Evolutionary conservation across 1,140 invertebrate genomes (phyloP).

Genomic region (Microplitis demolitor): DNA sequence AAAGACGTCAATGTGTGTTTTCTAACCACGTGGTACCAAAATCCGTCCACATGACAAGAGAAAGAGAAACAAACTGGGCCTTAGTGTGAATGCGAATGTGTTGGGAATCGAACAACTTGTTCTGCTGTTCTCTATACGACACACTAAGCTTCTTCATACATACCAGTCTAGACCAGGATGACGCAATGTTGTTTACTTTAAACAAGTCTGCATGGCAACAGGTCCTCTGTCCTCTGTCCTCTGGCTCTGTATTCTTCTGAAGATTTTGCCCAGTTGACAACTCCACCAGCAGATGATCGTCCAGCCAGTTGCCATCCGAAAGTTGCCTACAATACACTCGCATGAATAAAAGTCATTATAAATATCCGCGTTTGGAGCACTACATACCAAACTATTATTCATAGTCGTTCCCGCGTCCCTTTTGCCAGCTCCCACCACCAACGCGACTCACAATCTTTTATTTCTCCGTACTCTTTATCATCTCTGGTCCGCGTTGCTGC

Average conservation of each 20-base stretch:
- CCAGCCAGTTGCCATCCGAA: too few relatives aligned
- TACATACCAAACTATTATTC: too few relatives aligned
- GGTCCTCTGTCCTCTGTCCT: background rate
- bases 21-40: too few relatives aligned
- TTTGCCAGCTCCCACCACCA: too few relatives aligned
- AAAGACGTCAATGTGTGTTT: too few relatives aligned
- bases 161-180: slow-evolving; percentile 11
- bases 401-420: too few relatives aligned
- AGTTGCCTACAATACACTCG: too few relatives aligned
- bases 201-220: slow-evolving; percentile 15
- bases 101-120: background rate
- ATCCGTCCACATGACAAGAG: background rate
- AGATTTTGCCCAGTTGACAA: background rate
- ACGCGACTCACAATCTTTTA: too few relatives aligned
- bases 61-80: background rate
- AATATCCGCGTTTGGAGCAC: too few relatives aligned
- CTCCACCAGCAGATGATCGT: background rate
- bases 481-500: too few relatives aligned
- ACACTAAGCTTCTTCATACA: background rate
- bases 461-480: too few relatives aligned
- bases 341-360: too few relatives aligned
- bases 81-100: background rate
- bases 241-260: background rate
- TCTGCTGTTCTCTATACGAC: background rate
- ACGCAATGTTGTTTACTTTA: slow-evolving; percentile 12